phyloP scores from a whole-genome alignment of 2,888 invertebrate genomes.

The Junonia oenone region DNA sequence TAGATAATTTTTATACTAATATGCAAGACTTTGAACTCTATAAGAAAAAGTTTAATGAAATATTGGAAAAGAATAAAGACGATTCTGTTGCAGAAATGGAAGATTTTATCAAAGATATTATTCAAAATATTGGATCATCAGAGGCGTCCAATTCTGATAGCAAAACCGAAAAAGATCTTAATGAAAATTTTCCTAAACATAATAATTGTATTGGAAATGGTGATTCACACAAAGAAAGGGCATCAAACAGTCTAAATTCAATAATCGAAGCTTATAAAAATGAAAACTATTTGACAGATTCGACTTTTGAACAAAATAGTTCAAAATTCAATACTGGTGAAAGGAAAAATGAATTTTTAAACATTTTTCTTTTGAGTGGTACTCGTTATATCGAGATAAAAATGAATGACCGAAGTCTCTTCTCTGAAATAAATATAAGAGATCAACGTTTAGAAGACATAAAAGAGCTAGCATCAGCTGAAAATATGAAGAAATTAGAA shows the following conservation, averaged over 20 bases:
- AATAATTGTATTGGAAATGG: not conserved
- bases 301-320: conserved; percentile 40
- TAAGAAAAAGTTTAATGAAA: conserved; percentile 57
- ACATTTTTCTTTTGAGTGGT: conserved; percentile 44
- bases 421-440: conserved; percentile 60
- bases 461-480: conserved; percentile 50
- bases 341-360: conserved; percentile 45
- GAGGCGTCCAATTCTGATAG: conserved; percentile 39
- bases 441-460: conserved; percentile 28
- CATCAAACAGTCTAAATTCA: conserved; percentile 23
- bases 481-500: conserved; percentile 48
- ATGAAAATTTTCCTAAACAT: conserved; percentile 1
- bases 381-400: conserved; percentile 48
- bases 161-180: not conserved
- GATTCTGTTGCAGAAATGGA: conserved; percentile 57
- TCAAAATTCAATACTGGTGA: conserved; percentile 29
- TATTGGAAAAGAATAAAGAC: conserved; percentile 48
- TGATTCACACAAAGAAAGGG: not conserved
- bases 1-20: conserved; percentile 54
- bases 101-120: conserved; percentile 60
- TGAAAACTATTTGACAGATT: conserved; percentile 49
- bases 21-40: conserved; percentile 60
- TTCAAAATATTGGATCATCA: conserved; percentile 56
- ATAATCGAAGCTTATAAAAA: conserved; percentile 53
- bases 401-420: conserved; percentile 47